Conservation (phyloP, 37 sponge, comb jelly and placozoan genomes). For the Eunapius fragilis region DNA sequence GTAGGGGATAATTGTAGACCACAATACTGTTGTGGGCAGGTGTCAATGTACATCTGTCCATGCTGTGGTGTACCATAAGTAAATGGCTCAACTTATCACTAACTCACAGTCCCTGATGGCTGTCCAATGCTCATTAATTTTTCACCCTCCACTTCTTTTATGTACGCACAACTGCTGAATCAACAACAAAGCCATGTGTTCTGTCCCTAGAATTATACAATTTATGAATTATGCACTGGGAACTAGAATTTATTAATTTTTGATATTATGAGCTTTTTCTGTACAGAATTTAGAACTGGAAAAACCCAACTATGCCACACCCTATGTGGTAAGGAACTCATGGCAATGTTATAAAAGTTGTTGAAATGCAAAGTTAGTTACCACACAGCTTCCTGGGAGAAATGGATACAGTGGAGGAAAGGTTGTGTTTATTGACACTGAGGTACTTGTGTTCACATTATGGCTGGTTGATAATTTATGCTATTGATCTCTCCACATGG, state of each 20-base stretch:
- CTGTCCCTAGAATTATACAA: too few species aligned
- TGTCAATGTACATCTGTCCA: too few species aligned
- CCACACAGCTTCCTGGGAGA: conserved; percentile 93
- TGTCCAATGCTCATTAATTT: too few species aligned
- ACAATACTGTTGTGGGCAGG: too few species aligned
- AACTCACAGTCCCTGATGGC: too few species aligned
- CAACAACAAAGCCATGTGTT: too few species aligned
- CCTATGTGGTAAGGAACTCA: conserved; percentile 80
- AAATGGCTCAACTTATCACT: too few species aligned
- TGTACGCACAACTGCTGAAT: too few species aligned
- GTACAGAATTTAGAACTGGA: conserved; percentile 95
- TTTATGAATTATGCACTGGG: too few species aligned
- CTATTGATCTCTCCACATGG: neutral
- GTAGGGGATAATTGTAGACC: too few species aligned
- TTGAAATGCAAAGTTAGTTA: conserved; percentile 33
- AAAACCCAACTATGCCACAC: conserved; percentile 99
- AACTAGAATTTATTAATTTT: neutral
- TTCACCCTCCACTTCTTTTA: too few species aligned
- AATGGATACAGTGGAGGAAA: conserved; percentile 96
- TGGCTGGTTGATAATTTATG: neutral
- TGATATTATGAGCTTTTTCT: neutral
- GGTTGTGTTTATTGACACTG: conserved; percentile 97
- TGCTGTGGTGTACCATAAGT: too few species aligned
- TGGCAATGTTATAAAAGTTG: neutral
- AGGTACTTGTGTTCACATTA: conserved; percentile 33